These are phyloP conservation scores for Cyphotilapia sp. DNA, from an alignment of 2,113 vertebrate species.

Conservation along the genomic window DNA sequence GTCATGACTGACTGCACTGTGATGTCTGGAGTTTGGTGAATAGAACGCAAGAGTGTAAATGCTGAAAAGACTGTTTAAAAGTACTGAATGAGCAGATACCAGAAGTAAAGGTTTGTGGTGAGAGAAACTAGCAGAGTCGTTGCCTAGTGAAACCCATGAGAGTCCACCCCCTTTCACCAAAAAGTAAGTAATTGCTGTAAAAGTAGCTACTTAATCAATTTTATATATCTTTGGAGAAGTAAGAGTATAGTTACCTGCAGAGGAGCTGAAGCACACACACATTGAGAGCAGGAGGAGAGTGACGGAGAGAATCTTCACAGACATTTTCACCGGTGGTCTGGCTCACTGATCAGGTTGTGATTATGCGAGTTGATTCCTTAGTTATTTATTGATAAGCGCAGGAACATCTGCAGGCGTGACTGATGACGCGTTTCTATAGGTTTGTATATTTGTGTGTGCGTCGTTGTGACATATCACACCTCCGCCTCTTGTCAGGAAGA, in stretches of 20 bases:
- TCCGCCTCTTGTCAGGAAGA: background rate
- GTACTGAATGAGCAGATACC: background rate
- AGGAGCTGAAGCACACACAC: background rate
- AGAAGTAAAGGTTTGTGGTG: background rate
- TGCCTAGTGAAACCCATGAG: background rate
- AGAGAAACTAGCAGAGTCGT: accelerated
- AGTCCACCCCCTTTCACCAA: background rate
- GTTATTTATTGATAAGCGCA: background rate
- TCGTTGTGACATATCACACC: background rate
- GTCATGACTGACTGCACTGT: background rate
- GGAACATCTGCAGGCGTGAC: accelerated
- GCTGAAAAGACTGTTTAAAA: background rate
- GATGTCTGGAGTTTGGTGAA: background rate
- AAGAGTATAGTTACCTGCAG: background rate
- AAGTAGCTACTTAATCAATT: background rate
- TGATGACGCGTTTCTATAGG: background rate
- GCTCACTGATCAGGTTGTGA: background rate
- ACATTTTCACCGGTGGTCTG: background rate
- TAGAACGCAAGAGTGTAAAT: background rate
- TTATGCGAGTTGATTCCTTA: background rate
- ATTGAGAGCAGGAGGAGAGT: background rate
- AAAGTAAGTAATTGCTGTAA: background rate
- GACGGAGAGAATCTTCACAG: background rate
- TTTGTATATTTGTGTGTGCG: background rate
- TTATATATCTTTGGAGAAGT: background rate